Conservation (phyloP, 1,140 invertebrate species). For the Eulimnadia texana region DNA sequence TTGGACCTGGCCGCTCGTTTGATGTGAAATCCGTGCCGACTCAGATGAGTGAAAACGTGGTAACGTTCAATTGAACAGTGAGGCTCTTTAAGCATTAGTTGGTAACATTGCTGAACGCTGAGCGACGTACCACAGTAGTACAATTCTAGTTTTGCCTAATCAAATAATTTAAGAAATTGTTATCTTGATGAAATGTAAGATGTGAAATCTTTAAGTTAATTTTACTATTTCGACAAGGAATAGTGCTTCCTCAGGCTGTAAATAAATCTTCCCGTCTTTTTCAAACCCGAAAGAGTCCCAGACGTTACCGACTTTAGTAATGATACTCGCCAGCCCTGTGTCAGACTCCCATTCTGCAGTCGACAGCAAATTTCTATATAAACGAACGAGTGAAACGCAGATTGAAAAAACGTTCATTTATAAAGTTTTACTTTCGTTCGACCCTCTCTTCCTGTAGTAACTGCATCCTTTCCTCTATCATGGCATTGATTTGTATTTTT, state of each 20-base stretch:
- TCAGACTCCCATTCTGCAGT: constrained; percentile 40
- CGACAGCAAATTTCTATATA: constrained; percentile 31
- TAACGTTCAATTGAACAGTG: constrained; percentile 38
- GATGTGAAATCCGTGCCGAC: constrained; percentile 33
- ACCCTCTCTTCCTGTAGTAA: not conserved
- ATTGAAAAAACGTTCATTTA: not conserved
- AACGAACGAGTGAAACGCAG: not conserved
- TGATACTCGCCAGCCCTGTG: constrained; percentile 39
- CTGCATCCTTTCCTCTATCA: not conserved
- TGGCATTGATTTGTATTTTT: not conserved
- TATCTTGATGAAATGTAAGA: not conserved
- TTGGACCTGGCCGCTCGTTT: not conserved
- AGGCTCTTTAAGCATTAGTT: constrained; percentile 33
- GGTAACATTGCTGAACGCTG: constrained; percentile 41
- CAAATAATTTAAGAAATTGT: not conserved
- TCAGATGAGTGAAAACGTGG: constrained; percentile 43
- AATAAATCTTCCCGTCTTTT: constrained; percentile 32
- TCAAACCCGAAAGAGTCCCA: constrained; percentile 41
- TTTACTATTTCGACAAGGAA: constrained; percentile 45
- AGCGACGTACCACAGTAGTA: not conserved
- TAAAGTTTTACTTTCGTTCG: not conserved
- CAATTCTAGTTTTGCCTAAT: constrained; percentile 23
- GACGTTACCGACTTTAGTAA: constrained; percentile 37
- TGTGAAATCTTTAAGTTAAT: constrained; percentile 9
- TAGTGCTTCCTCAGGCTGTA: constrained; percentile 44